Conservation (phyloP, 2,888 invertebrate genomes). For the Lordiphosa andalusiaca region DNA sequence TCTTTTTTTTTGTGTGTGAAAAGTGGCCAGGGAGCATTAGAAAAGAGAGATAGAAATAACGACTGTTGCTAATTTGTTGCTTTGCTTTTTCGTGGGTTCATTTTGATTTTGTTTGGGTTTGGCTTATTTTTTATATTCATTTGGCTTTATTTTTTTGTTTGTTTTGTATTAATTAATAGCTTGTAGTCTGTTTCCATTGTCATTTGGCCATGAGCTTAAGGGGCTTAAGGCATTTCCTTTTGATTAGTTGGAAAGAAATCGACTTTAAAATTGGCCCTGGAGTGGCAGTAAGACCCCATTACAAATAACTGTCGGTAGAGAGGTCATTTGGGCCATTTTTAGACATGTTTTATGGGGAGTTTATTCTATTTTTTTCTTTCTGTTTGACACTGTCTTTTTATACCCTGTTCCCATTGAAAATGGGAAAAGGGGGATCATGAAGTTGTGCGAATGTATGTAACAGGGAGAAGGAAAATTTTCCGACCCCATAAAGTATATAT, state of each 20-base stretch:
- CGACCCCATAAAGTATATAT: too few species aligned
- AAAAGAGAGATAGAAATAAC: constrained; percentile 17
- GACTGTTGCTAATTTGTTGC: constrained; percentile 68
- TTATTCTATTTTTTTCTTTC: too few species aligned
- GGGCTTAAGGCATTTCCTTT: constrained; percentile 46
- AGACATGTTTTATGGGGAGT: too few species aligned
- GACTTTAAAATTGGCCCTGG: neutral
- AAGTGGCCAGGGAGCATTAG: constrained; percentile 1
- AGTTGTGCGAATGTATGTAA: too few species aligned
- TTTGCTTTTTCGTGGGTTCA: constrained; percentile 31
- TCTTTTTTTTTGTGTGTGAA: constrained; percentile 28
- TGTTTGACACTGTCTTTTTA: too few species aligned
- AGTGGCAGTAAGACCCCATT: neutral
- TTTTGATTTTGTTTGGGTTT: constrained; percentile 24
- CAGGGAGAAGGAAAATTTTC: too few species aligned
- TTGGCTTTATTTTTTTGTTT: constrained; percentile 20
- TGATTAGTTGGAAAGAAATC: constrained; percentile 47
- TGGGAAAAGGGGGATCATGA: too few species aligned
- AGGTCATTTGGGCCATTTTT: too few species aligned
- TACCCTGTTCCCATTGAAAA: too few species aligned
- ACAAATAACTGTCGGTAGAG: neutral
- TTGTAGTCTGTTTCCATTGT: constrained; percentile 47
- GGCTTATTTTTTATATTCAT: constrained; percentile 18
- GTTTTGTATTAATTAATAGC: constrained; percentile 48
- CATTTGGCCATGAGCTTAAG: constrained; percentile 46